A percentile compares a stretch with the other conserved stretches of the same genome.
phyloP scores from a whole-genome alignment of 2,113 vertebrate species.

The Protomyctophum bolini region DNA sequence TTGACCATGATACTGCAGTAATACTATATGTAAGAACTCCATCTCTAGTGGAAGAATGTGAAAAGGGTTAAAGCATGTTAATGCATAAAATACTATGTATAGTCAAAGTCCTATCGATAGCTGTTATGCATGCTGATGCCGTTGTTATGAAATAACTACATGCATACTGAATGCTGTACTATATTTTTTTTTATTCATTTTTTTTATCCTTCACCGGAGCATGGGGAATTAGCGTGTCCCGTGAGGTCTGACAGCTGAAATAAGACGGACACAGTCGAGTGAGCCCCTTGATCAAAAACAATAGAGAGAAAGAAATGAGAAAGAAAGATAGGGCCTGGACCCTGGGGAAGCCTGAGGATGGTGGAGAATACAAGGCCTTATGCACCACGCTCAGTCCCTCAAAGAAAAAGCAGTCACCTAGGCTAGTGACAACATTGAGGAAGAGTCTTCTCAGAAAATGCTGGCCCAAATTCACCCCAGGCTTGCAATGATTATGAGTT shows the following conservation, averaged over 20 bases:
- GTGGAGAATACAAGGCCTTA: constrained; percentile 37
- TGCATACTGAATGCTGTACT: constrained; percentile 4
- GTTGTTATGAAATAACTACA: not conserved
- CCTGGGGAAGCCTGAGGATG: constrained; percentile 43
- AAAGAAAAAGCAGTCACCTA: constrained; percentile 28
- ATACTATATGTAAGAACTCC: no score
- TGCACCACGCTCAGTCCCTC: constrained; percentile 40
- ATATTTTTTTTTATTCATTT: constrained; percentile 31
- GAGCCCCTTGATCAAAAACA: constrained; percentile 53
- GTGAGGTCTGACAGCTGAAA: constrained; percentile 53
- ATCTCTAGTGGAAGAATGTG: no score
- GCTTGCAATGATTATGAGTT: constrained; percentile 3
- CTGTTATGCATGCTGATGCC: no score
- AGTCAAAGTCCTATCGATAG: no score
- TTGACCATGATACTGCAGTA: no score
- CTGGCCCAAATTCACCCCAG: constrained; percentile 13
- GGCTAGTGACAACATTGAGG: constrained; percentile 26
- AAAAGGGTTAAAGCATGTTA: no score
- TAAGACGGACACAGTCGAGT: constrained; percentile 65
- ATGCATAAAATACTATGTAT: no score
- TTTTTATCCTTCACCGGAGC: constrained; percentile 47
- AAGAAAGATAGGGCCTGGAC: constrained; percentile 54
- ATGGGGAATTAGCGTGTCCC: constrained; percentile 49
- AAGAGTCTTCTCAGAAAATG: constrained; percentile 26
- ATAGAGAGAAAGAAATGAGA: constrained; percentile 10